Evolutionary conservation across 2,113 vertebrate genomes (phyloP).

Genomic region (Anser cygnoides): DNA sequence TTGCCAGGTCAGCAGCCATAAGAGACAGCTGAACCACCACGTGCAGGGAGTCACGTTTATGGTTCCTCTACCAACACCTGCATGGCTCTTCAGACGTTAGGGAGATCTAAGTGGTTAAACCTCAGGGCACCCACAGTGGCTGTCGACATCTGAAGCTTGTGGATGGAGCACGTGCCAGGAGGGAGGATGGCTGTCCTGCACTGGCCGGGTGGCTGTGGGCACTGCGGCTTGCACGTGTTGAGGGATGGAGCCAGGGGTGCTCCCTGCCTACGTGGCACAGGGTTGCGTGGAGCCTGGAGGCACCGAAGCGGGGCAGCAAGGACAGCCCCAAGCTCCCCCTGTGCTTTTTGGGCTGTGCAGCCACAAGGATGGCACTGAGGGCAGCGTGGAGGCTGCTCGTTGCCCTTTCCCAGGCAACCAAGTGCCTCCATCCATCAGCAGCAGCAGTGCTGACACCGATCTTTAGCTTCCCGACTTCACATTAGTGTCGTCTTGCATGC

Average conservation of each 20-base stretch:
- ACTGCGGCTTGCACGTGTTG: neutral
- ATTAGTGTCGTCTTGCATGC: rapidly evolving
- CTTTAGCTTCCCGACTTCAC: neutral
- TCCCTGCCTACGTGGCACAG: rapidly evolving
- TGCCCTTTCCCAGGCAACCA: neutral
- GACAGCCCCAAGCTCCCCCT: neutral
- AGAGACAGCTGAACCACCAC: neutral
- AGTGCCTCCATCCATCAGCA: neutral
- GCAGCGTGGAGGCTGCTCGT: neutral
- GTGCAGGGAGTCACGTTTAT: neutral
- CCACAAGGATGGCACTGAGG: neutral
- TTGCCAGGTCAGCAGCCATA: neutral
- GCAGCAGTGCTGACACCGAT: neutral
- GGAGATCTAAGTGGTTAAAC: neutral
- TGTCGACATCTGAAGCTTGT: neutral
- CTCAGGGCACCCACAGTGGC: neutral
- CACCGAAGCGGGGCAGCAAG: rapidly evolving
- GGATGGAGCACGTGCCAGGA: neutral
- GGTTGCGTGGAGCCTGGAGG: neutral
- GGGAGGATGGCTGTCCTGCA: neutral
- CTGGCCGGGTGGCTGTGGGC: neutral
- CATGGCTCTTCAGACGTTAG: neutral
- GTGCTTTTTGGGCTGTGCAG: neutral
- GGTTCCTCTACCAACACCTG: neutral
- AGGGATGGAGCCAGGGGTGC: neutral